Percentiles rank a stretch among this genome's conserved stretches.
Conservation (phyloP, 2,113 vertebrate genomes). For the Chaetodon trifascialis region DNA sequence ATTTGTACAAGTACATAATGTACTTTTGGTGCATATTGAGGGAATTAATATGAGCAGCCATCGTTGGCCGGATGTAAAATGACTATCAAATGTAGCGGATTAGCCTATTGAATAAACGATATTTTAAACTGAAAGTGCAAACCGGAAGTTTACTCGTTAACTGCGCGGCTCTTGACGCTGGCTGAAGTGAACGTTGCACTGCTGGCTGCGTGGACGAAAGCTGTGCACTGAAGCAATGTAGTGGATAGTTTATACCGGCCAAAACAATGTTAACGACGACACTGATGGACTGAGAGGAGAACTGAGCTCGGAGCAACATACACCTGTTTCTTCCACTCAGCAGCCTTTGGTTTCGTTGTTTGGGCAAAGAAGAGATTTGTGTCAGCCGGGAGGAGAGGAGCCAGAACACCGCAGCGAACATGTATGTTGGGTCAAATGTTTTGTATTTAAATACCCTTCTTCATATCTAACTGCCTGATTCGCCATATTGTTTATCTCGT, state of each 20-base stretch:
- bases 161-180: fast-evolving
- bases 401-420: constrained; percentile 29
- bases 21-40: no score
- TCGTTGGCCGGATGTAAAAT: no score
- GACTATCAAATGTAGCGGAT: no score
- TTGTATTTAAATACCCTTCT: background rate
- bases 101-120: background rate
- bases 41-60: no score
- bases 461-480: background rate
- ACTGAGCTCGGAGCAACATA: background rate
- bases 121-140: constrained; percentile 18
- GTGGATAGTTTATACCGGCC: background rate
- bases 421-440: constrained; percentile 35
- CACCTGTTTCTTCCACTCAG: no score
- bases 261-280: no score
- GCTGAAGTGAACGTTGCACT: background rate
- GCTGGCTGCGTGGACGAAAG: constrained; percentile 12
- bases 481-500: background rate
- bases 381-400: constrained; percentile 37
- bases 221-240: background rate
- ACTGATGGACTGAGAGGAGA: constrained; percentile 17
- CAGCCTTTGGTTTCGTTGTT: background rate
- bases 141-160: background rate
- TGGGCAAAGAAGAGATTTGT: constrained; percentile 19
- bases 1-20: no score